These are phyloP conservation scores for Globodera ellingtonae DNA, from an alignment of 1,140 invertebrate genomes.

Conservation along the genomic window DNA sequence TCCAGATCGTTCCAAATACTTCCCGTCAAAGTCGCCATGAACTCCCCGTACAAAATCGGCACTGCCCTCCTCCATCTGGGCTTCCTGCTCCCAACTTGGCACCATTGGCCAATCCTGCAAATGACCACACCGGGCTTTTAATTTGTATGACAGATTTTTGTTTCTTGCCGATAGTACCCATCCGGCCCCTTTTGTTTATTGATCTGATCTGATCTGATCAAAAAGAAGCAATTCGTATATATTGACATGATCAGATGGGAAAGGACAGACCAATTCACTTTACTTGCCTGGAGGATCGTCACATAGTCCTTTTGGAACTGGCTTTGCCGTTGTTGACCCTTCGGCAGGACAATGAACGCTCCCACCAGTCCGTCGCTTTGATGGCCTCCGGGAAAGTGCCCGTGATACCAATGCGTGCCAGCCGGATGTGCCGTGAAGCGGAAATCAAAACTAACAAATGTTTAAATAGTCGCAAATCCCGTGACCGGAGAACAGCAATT, in stretches of 20 bases:
- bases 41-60: background rate
- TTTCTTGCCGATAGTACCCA: background rate
- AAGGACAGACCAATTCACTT: background rate
- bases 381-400: constrained; percentile 22
- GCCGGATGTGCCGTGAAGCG: constrained; percentile 62
- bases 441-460: constrained; percentile 13
- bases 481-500: background rate
- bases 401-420: constrained; percentile 64
- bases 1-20: background rate
- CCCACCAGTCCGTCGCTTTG: constrained; percentile 56
- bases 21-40: background rate
- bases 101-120: constrained; percentile 6
- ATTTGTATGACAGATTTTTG: background rate
- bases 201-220: no score
- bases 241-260: no score
- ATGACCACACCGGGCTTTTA: background rate
- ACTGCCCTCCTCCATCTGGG: constrained; percentile 1
- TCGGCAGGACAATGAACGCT: constrained; percentile 55
- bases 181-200: no score
- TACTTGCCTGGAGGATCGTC: constrained; percentile 8
- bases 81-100: background rate
- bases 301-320: constrained; percentile 17
- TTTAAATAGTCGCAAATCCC: background rate
- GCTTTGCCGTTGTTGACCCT: constrained; percentile 53
- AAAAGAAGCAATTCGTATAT: no score